A percentile compares a stretch with the other conserved stretches of the same genome.
Evolutionary conservation across 2,113 vertebrate genomes (phyloP).

Genomic region (Sisor rabdophorus): DNA sequence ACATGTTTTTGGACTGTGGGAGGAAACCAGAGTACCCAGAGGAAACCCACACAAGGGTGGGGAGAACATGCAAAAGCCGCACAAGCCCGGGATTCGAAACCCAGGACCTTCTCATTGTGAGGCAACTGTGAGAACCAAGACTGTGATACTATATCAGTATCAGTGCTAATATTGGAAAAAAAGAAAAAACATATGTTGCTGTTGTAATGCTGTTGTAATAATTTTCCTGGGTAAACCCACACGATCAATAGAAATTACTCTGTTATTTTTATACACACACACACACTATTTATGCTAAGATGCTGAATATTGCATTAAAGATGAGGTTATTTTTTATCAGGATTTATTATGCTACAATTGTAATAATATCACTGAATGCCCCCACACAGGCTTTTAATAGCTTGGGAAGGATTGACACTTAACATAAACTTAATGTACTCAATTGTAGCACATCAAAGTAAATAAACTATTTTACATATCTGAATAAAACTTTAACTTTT

Average conservation of each 20-base stretch:
- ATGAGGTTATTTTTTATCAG: not conserved
- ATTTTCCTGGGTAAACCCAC: constrained; percentile 33
- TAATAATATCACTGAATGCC: not conserved
- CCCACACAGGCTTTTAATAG: not conserved
- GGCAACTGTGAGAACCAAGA: no score
- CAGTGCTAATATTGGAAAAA: no score
- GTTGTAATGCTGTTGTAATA: not conserved
- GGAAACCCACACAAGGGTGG: no score
- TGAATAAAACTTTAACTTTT: not conserved
- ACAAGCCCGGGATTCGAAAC: no score
- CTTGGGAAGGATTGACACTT: constrained; percentile 6
- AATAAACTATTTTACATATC: constrained; percentile 47
- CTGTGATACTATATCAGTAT: no score
- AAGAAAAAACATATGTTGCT: no score
- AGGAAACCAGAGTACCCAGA: no score
- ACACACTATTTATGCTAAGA: no score
- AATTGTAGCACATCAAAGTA: constrained; percentile 35
- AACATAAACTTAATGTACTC: constrained; percentile 4
- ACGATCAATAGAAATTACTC: constrained; percentile 29
- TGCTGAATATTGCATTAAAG: not conserved
- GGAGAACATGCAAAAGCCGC: no score
- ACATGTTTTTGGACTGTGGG: no score
- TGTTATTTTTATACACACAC: not conserved
- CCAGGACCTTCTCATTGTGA: no score
- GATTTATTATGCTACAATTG: not conserved